phyloP scores from a whole-genome alignment of 2,888 invertebrate species.

The Leptinotarsa rubiginosa region DNA sequence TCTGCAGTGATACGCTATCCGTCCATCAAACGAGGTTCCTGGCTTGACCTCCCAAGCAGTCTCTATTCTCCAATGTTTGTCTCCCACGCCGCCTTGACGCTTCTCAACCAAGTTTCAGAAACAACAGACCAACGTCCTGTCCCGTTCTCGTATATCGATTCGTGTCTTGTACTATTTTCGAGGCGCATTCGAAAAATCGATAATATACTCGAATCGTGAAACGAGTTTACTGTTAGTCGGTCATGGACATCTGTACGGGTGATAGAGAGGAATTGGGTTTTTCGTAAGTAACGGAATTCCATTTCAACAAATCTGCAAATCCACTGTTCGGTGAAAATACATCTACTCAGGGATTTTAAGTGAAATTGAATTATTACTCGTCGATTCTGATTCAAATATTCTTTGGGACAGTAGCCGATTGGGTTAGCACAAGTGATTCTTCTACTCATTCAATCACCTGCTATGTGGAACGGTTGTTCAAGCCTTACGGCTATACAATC shows the following conservation, averaged over 20 bases:
- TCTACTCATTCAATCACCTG: no score
- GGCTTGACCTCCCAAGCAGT: constrained; percentile 60
- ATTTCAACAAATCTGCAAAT: background rate
- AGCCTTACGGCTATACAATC: no score
- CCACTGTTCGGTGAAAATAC: background rate
- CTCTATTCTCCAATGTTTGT: constrained; percentile 41
- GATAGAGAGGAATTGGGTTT: background rate
- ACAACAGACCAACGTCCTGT: constrained; percentile 41
- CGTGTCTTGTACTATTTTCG: constrained; percentile 38
- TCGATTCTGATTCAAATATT: no score
- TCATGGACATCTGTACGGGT: constrained; percentile 25
- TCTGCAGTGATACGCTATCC: constrained; percentile 16
- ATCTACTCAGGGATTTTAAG: no score
- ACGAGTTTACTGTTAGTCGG: constrained; percentile 61
- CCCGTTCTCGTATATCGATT: constrained; percentile 43
- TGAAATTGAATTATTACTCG: no score
- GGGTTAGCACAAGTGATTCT: no score
- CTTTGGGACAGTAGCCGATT: no score
- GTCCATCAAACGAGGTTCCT: constrained; percentile 46
- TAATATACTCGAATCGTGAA: constrained; percentile 52
- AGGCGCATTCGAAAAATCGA: constrained; percentile 39
- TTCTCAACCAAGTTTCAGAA: constrained; percentile 31
- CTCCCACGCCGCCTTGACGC: constrained; percentile 56
- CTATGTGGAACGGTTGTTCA: no score
- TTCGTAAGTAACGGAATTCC: background rate